Evolutionary conservation across 92 coral and sea anemone genomes (phyloP).

Genomic region (Porites rus): DNA sequence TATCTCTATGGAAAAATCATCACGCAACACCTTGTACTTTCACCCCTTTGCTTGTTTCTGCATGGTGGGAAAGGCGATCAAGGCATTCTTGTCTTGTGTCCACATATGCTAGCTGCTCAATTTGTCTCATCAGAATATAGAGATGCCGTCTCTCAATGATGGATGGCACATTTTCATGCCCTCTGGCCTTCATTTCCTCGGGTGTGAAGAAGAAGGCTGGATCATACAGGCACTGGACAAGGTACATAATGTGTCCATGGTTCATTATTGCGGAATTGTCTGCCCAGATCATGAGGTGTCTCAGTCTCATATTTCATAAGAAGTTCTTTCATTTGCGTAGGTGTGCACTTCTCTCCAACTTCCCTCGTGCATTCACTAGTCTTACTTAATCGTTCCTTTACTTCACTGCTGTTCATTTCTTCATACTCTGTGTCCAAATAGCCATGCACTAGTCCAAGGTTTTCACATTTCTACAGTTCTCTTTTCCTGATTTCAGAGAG

Average conservation of each 20-base stretch:
- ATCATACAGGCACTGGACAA: not conserved
- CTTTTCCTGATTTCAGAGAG: slow-evolving; percentile 10
- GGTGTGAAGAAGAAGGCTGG: not conserved
- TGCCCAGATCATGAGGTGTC: slow-evolving; percentile 1
- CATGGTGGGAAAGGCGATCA: not conserved
- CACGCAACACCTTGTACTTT: not conserved
- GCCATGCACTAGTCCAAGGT: not conserved
- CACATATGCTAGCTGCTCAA: slow-evolving; percentile 11
- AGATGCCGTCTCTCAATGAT: not conserved
- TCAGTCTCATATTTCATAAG: not conserved
- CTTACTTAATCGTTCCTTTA: not conserved
- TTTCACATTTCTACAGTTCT: slow-evolving; percentile 4
- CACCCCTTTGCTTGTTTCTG: not conserved
- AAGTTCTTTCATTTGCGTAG: not conserved
- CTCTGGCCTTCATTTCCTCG: slow-evolving; percentile 14
- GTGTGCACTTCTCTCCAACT: no score
- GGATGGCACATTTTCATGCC: not conserved
- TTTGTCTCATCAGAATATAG: not conserved
- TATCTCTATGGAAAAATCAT: slow-evolving; percentile 1
- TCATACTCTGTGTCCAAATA: not conserved
- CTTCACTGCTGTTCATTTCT: not conserved
- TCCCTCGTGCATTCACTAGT: not conserved
- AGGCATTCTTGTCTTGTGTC: not conserved
- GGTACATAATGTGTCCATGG: not conserved
- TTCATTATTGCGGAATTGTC: not conserved